These are phyloP conservation scores for Typhlomys cinereus DNA, from an alignment of 2,113 vertebrate genomes.

Conservation along the genomic window DNA sequence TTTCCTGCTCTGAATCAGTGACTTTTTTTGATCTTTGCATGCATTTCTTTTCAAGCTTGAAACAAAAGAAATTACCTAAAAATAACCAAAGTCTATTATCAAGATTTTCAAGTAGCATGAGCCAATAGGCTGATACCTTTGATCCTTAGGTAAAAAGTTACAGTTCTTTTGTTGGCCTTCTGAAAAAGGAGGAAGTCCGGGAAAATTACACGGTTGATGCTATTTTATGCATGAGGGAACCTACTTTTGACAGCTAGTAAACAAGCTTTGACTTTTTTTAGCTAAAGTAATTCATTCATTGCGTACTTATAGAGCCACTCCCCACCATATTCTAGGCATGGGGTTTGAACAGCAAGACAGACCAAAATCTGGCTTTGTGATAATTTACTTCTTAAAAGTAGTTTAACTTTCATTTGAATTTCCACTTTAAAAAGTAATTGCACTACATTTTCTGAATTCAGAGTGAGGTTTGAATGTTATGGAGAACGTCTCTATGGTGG, in stretches of 20 bases:
- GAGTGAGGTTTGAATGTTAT: slow-evolving; percentile 71
- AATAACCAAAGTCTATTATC: slow-evolving; percentile 61
- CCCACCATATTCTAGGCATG: not conserved
- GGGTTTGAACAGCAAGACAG: not conserved
- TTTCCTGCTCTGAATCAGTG: slow-evolving; percentile 71
- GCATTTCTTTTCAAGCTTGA: slow-evolving; percentile 66
- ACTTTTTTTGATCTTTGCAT: slow-evolving; percentile 76
- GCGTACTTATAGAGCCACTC: slow-evolving; percentile 18
- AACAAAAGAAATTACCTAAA: slow-evolving; percentile 77
- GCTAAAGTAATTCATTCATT: slow-evolving; percentile 66
- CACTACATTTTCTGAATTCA: slow-evolving; percentile 65
- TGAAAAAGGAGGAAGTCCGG: slow-evolving; percentile 69
- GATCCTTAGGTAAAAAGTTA: slow-evolving; percentile 71
- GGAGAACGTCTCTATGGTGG: slow-evolving; percentile 55
- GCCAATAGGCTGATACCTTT: slow-evolving; percentile 68
- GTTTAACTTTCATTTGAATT: not conserved
- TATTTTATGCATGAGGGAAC: slow-evolving; percentile 64
- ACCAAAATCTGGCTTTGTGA: not conserved
- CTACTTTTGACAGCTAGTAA: slow-evolving; percentile 40
- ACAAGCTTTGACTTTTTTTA: slow-evolving; percentile 51
- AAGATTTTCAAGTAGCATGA: slow-evolving; percentile 65
- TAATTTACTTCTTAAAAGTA: slow-evolving; percentile 5
- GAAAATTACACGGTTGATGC: not conserved
- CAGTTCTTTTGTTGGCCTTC: slow-evolving; percentile 68
- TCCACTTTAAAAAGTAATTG: not conserved